Base-by-base conservation (phyloP, 1,140 invertebrate genomes). In the Drosophila grimshawi region DNA sequence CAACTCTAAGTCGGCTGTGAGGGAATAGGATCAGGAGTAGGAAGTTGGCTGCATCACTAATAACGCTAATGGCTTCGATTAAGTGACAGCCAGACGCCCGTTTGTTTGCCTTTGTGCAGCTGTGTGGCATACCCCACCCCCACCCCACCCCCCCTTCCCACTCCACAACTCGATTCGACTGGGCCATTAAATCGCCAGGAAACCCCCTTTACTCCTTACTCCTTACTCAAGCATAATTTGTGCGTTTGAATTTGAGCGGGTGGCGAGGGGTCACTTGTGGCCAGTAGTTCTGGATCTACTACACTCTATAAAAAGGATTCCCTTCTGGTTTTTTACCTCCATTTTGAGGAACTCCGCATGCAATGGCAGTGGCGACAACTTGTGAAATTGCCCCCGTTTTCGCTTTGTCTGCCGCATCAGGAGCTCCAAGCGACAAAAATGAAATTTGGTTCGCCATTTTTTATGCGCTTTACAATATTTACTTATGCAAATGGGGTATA, bases 61-160 rank as follows among this genome's bases (percentile, higher is more conserved):
- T 88, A 88, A 89, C 85, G 80, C 85, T 88, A 88, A 88, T 88
- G 85, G 85, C 80, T 88, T 88, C 85, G 85, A 89, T 88, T 88
- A 88, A 88, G 85, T 88, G 85, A 88, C 83, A 88, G 83, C 83
- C 85, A 88, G 83, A 88, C 83, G 85, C 69, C 69, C 85, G 85
- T 81, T 89, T 88, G 85, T 88, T 85, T 88, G 86, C 74, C 70
- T 65, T 77, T 78, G 65, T 70, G 66, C 52, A 39, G 59, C 62
- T 70, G 64, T 43, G 39, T 19, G 19, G 19, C 39, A 10, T 43
- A 1, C 39, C 39, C 39, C 39, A 1, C 33, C 33, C 33, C 5
- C 33, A 1, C 33, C 5, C 33, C 33, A 1, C 33, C 3, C 35
- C 7, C 1, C 39, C 1, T n/a, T 1, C 39, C 39, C 10, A 3